phyloP scores from a whole-genome alignment of 2,113 vertebrate species.

The Azemiops feae region DNA sequence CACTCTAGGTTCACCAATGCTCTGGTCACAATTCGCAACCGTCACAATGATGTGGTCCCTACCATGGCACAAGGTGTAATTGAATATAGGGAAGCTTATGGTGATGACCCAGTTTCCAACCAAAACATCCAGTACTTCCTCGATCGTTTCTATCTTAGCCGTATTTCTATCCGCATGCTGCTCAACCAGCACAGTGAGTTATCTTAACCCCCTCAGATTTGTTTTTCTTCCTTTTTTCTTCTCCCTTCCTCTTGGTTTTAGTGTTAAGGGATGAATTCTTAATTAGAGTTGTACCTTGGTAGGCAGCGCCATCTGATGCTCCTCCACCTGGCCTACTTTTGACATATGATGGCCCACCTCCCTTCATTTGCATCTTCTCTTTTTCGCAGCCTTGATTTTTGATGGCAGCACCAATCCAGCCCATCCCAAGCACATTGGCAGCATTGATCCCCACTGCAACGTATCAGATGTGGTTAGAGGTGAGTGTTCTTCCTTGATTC shows the following conservation, averaged over 20 bases:
- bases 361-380: not conserved
- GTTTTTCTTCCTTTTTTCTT: not conserved
- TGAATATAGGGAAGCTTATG: slow-evolving; percentile 88
- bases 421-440: slow-evolving; percentile 90
- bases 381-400: slow-evolving; percentile 81
- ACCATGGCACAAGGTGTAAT: slow-evolving; percentile 94
- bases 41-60: slow-evolving; percentile 93
- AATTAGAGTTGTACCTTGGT: not conserved
- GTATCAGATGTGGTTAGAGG: slow-evolving; percentile 85
- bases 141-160: slow-evolving; percentile 95
- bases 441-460: slow-evolving; percentile 86
- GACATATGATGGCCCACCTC: not conserved
- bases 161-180: slow-evolving; percentile 96
- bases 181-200: slow-evolving; percentile 94
- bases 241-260: not conserved
- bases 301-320: not conserved
- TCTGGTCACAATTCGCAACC: slow-evolving; percentile 90
- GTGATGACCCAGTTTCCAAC: slow-evolving; percentile 84
- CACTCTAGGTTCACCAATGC: slow-evolving; percentile 78
- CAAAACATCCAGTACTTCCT: slow-evolving; percentile 97
- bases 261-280: not conserved
- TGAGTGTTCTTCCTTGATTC: slow-evolving; percentile 43
- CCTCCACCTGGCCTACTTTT: not conserved
- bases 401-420: slow-evolving; percentile 87
- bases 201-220: not conserved